phyloP scores from a whole-genome alignment of 2,888 invertebrate species.

The Fragum fragum region DNA sequence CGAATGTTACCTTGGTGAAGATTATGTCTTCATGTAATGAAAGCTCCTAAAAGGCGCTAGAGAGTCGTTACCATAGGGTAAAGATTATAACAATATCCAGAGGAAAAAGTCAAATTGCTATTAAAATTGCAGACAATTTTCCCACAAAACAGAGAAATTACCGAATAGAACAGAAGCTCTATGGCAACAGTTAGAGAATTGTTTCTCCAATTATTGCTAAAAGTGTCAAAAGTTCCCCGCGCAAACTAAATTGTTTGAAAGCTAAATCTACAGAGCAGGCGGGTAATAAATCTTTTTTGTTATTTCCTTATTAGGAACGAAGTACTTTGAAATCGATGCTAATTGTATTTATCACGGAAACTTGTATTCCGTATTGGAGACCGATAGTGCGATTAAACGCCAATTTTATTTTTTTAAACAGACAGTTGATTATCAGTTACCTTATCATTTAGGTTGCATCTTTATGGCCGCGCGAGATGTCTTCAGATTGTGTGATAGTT shows the following conservation, averaged over 20 bases:
- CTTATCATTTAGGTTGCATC: neutral
- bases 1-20: too few species aligned
- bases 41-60: neutral
- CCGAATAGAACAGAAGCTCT: neutral
- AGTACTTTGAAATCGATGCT: slow-evolving; percentile 17
- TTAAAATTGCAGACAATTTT: neutral
- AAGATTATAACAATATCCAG: neutral
- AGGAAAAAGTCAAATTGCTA: neutral
- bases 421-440: neutral
- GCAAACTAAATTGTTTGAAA: neutral
- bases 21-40: neutral
- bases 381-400: neutral
- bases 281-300: slow-evolving; percentile 13
- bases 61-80: neutral
- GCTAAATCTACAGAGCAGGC: neutral
- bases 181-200: slow-evolving; percentile 4
- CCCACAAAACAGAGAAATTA: neutral
- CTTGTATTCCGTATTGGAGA: neutral
- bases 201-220: neutral
- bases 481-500: too few species aligned
- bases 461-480: too few species aligned
- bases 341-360: slow-evolving; percentile 19
- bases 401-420: slow-evolving; percentile 1
- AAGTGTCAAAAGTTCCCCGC: neutral
- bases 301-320: slow-evolving; percentile 4